Base-by-base conservation (phyloP, 1,140 invertebrate genomes). In the Aricia agestis region DNA sequence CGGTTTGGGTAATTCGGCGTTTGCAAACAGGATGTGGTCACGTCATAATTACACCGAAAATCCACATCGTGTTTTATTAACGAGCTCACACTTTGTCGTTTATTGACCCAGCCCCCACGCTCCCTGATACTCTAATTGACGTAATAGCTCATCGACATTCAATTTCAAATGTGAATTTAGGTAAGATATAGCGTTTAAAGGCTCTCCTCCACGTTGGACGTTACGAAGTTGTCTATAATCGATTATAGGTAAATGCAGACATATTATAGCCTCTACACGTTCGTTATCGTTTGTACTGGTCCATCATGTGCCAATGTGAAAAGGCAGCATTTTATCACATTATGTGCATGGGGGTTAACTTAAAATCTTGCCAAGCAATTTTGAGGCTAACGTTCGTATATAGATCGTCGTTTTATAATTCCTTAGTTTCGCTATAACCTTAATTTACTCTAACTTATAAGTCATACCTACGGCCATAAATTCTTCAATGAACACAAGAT, bases 61-160 rank as follows among this genome's bases (percentile, higher is more conserved):
- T 59, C 58, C 58, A 59, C 58, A 59, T 52, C 45, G 58, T 59
- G 58, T 59, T 59, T 59, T 59, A 59, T 59, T 59, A 59, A 59
- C 58, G 58, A 59, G 58, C 58, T 59, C 58, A 19, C 58, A 59
- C 58, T 17, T 19, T 19, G n/a, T 19, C 58, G 18, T 59, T 59
- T 59, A 59, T 59, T 59, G 58, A 59, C 58, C 6, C 58, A 59
- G 13, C 45, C 45, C 11, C 58, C 58, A 59, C 58, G 15, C 58
- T 59, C 57, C 6, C 58, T 0, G 18, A 59, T 18, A 17, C 58
- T 19, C 58, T 59, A 59, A 59, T 59, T 59, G 58, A 52, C 45
- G 45, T 52, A 52, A 52, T 52, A 10, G 45, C 45, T 52, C 13
- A 52, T 52, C 45, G 11, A 52, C 45, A 15, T 13, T 52, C 45